Conservation (phyloP, 2,113 vertebrate genomes). For the Nematolebias whitei region DNA sequence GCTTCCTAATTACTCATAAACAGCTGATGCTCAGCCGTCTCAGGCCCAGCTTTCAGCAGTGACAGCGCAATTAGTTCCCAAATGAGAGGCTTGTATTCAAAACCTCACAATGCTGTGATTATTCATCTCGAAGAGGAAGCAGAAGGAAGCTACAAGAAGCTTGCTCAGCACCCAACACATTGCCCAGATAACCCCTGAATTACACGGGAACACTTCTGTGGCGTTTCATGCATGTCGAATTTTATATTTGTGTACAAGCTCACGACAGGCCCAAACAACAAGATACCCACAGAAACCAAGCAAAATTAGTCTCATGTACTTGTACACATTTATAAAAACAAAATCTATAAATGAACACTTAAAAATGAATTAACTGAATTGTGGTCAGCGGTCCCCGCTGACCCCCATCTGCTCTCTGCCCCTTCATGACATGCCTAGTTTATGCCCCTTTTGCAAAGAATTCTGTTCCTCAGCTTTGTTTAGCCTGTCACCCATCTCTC, state of each 20-base stretch:
- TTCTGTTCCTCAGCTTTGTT: too few relatives aligned
- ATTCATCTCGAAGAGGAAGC: slow-evolving; percentile 41
- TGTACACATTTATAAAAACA: background rate
- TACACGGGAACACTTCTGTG: background rate
- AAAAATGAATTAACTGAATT: too few relatives aligned
- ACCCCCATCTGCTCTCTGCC: too few relatives aligned
- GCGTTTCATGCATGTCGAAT: background rate
- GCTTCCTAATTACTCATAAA: slow-evolving; percentile 65
- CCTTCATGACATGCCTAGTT: too few relatives aligned
- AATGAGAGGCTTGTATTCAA: slow-evolving; percentile 56
- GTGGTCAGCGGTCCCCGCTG: too few relatives aligned
- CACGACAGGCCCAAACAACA: too few relatives aligned
- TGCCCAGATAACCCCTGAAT: slow-evolving; percentile 7
- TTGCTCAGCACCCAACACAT: slow-evolving; percentile 33
- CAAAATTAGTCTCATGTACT: too few relatives aligned
- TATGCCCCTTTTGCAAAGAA: too few relatives aligned
- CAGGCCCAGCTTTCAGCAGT: slow-evolving; percentile 11
- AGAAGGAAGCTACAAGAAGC: slow-evolving; percentile 19
- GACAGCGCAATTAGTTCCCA: slow-evolving; percentile 59
- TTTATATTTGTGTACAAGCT: background rate
- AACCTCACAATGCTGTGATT: slow-evolving; percentile 29
- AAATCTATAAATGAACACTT: too few relatives aligned
- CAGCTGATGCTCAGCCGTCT: slow-evolving; percentile 33
- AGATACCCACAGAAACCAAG: too few relatives aligned
- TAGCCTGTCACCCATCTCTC: too few relatives aligned